A percentile compares a stretch with the other conserved stretches of the same genome.
phyloP scores from a whole-genome alignment of 2,113 vertebrate species.

The Shinisaurus crocodilurus region DNA sequence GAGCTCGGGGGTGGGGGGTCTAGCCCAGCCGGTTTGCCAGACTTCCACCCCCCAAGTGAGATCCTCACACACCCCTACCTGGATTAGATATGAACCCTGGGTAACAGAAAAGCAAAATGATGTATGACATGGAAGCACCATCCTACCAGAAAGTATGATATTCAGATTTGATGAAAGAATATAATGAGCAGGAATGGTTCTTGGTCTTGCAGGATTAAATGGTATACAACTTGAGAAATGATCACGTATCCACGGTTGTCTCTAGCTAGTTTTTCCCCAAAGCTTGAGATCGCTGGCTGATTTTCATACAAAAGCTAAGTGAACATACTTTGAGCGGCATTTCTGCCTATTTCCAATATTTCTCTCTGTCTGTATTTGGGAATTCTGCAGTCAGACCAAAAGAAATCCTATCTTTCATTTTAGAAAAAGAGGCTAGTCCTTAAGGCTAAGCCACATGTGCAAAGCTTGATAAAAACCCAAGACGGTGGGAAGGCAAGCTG shows the following conservation, averaged over 20 bases:
- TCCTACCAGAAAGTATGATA: background rate
- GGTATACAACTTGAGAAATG: background rate
- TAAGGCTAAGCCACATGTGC: background rate
- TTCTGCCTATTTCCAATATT: background rate
- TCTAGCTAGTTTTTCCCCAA: background rate
- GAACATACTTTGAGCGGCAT: background rate
- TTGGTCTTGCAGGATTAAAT: constrained; percentile 53
- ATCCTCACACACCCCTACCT: no score
- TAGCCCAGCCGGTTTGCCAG: no score
- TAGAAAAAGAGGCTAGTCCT: background rate
- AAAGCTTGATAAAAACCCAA: background rate
- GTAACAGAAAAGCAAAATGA: background rate
- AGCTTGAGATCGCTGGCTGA: background rate
- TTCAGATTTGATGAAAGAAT: constrained; percentile 15
- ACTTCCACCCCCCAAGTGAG: no score
- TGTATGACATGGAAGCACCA: background rate
- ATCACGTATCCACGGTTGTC: background rate
- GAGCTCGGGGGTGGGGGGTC: no score
- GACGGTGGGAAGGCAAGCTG: background rate
- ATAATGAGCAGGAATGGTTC: constrained; percentile 67
- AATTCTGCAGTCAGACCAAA: no score
- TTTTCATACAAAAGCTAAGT: background rate
- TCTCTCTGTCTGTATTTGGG: background rate
- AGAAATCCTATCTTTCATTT: background rate
- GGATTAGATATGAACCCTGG: background rate